Conservation (phyloP, 2,797 vertebrate genomes). For the Sphenopsis melanotis region DNA sequence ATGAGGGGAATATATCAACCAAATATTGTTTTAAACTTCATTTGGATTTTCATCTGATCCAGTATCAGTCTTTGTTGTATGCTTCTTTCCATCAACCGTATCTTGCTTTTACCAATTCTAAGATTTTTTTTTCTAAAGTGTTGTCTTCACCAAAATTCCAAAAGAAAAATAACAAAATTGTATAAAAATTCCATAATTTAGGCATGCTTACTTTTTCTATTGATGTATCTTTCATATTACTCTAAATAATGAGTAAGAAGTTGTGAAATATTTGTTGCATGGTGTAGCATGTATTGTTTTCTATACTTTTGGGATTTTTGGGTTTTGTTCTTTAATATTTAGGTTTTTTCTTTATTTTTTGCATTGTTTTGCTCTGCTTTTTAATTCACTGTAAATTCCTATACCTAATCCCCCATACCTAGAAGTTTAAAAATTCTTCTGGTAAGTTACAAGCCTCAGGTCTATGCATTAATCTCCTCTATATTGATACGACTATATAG, state of each 20-base stretch:
- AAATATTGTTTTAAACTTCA: neutral
- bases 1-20: neutral
- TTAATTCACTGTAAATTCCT: neutral
- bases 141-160: neutral
- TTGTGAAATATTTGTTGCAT: neutral
- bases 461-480: neutral
- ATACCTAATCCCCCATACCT: neutral
- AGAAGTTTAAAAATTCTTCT: neutral
- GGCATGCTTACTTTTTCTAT: neutral
- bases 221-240: neutral
- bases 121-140: neutral
- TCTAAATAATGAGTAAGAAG: neutral
- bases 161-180: neutral
- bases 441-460: neutral
- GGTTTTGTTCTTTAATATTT: neutral
- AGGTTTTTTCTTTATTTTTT: no score
- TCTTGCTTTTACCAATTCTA: neutral
- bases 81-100: neutral
- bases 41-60: neutral
- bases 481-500: neutral
- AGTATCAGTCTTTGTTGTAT: neutral
- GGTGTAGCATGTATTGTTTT: neutral
- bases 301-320: neutral
- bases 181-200: neutral
- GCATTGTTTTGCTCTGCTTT: rapidly evolving